Evolutionary conservation across 2,888 invertebrate species (phyloP), one percentile per base, ranked within the genome.

Genomic region (Azorinus chamasolen): DNA sequence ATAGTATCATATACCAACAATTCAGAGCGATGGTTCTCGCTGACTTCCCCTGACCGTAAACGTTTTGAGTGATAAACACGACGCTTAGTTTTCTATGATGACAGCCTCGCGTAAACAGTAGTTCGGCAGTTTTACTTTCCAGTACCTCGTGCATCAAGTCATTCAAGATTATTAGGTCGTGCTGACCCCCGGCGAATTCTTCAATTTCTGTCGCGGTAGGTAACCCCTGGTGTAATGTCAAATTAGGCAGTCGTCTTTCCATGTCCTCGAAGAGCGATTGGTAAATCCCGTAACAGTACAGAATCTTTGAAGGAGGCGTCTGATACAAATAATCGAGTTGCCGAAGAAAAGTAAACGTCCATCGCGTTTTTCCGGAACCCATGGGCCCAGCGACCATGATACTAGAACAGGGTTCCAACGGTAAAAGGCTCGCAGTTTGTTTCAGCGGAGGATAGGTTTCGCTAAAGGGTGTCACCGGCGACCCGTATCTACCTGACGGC

Each of bases 351-450:
- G 32, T 58, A 43, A 24, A 68, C 0, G 46, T 45, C 66, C 66
- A 69, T 59, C 20, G 16, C 10, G 64, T 69, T 43, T 75, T 70
- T 16, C 75, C 75, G 24, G 48, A 45, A 22, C 69, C 70, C 27
- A 71, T 70, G 16, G 64, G 55, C 20, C 75, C 70, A 5, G 59
- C 25, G 22, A 69, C 27, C 39, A 50, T 27, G n/a, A 72, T 50
- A 53, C 72, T 72, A 1, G 72, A 65, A 59, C 65, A 72, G 16
- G 65, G 72, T 46, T 64, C 73, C 10, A 73, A 50, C 0, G 65
- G 66, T 41, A 58, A 16, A n/a, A n/a, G n/a, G n/a, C n/a, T n/a
- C n/a, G n/a, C n/a, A n/a, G n/a, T n/a, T n/a, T n/a, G n/a, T n/a
- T n/a, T n/a, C n/a, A n/a, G n/a, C n/a, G n/a, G n/a, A n/a, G n/a